Evolutionary conservation across 2,113 vertebrate species (phyloP), one percentile per base, ranked within the genome.

Genomic region (Grammatotria lemairii): DNA sequence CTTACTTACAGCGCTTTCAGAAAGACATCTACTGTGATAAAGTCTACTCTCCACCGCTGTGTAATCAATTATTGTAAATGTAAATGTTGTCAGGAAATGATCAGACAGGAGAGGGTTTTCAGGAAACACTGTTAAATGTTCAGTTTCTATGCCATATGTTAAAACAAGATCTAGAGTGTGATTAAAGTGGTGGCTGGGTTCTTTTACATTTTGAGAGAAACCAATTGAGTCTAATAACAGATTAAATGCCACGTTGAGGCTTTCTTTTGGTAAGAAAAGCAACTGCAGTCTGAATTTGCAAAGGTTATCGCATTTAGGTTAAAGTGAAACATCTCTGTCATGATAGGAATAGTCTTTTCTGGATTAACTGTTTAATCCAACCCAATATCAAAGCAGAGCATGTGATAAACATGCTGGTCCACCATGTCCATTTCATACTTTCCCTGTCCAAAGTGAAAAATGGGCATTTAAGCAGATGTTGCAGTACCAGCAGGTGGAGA

Each of bases 31-130:
- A 42, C 40, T 42, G 0, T 42, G 12, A 42, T 13, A 13, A 42
- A 6, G 2, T 42, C 40, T 2, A 42, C 40, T 42, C 40, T 1
- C 12, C 40, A 3, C 40, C 1, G 5, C 40, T 42, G 40, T 0
- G 5, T 42, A 42, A 42, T 42, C 12, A 42, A 42, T 42, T 42
- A 42, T 6, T 42, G 40, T 42, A 42, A 42, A 42, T 13, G 5
- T 42, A 42, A 42, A 13, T 42, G 12, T 42, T 42, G 0, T 42
- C 40, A 42, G 2, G 40, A 42, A 42, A 42, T 42, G 40, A 42
- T 42, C 40, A 42, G 40, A 6, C 3, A 42, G 5, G 40, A 42
- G 40, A 42, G 12, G 12, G 40, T 42, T 42, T 42, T 42, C 40
- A 42, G 40, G 40, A 42, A 42, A 3, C 12, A 42, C 40, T 42